These are phyloP conservation scores for Teleiodes luculella DNA, from an alignment of 2,888 invertebrate genomes.

Conservation along the genomic window DNA sequence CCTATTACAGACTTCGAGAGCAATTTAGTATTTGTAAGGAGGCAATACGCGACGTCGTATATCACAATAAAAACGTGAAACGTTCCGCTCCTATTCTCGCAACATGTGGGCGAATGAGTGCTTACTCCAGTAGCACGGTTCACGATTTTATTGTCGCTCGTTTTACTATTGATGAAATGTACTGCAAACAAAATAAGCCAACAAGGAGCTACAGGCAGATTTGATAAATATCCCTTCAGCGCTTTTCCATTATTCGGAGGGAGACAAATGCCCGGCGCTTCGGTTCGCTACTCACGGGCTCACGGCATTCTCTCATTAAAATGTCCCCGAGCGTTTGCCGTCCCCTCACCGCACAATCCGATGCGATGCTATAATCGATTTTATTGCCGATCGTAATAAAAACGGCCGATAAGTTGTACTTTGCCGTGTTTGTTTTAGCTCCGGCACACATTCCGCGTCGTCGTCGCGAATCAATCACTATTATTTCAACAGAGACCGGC, in stretches of 20 bases:
- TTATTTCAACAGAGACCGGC: conserved; percentile 44
- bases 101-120: conserved; percentile 12
- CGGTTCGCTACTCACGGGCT: conserved; percentile 37
- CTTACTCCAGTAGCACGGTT: too few relatives aligned
- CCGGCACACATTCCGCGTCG: conserved; percentile 46
- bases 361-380: conserved; percentile 59
- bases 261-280: conserved; percentile 57
- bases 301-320: conserved; percentile 70
- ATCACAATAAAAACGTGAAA: conserved; percentile 29
- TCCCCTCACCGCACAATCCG: conserved; percentile 31
- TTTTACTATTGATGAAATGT: conserved; percentile 43
- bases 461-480: conserved; percentile 51
- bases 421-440: conserved; percentile 49
- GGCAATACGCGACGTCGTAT: conserved; percentile 31
- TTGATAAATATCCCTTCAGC: conserved; percentile 68
- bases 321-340: conserved; percentile 51
- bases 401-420: conserved; percentile 41
- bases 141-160: conserved; percentile 31
- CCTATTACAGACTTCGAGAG: conserved; percentile 30
- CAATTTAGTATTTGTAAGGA: conserved; percentile 36
- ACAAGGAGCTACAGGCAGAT: conserved; percentile 42
- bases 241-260: conserved; percentile 60
- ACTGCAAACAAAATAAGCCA: conserved; percentile 45
- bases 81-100: conserved; percentile 27
- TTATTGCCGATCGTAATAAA: conserved; percentile 63